Evolutionary conservation across 2,888 invertebrate species (phyloP).

Genomic region (Linnaemya tessellans): DNA sequence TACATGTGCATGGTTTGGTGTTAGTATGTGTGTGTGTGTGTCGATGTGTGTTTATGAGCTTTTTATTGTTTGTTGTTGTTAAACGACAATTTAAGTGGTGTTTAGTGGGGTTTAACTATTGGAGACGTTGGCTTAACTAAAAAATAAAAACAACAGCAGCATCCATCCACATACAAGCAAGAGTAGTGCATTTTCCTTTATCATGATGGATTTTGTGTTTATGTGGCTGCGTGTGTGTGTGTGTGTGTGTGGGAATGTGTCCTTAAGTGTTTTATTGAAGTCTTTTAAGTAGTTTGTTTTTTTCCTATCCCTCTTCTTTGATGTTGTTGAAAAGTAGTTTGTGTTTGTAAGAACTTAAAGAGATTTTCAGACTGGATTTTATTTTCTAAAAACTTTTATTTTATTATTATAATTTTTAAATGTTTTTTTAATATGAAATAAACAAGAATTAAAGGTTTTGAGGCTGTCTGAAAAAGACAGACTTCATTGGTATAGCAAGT

Average conservation of each 20-base stretch:
- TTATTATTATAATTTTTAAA: constrained; percentile 30
- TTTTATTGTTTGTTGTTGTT: constrained; percentile 64
- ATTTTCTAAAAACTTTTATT: constrained; percentile 21
- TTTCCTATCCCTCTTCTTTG: not conserved
- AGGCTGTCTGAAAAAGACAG: no score
- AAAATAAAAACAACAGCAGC: constrained; percentile 35
- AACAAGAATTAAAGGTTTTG: constrained; percentile 18
- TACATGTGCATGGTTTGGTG: not conserved
- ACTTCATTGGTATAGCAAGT: no score
- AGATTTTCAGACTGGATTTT: constrained; percentile 38
- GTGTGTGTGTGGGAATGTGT: not conserved
- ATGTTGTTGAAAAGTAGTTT: constrained; percentile 41
- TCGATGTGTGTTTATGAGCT: constrained; percentile 6
- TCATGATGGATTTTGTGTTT: constrained; percentile 23
- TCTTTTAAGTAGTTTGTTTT: not conserved
- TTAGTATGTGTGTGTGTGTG: not conserved
- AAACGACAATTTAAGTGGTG: constrained; percentile 72
- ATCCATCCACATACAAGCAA: constrained; percentile 22
- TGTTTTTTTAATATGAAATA: constrained; percentile 10
- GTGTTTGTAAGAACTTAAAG: constrained; percentile 54
- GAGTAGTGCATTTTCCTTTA: constrained; percentile 7
- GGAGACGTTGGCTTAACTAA: constrained; percentile 32
- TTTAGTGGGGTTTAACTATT: constrained; percentile 67
- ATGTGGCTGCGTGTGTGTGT: not conserved
- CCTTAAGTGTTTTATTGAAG: constrained; percentile 37